These are phyloP conservation scores for Lucinisca nassula DNA, from an alignment of 2,888 invertebrate genomes.

Conservation along the genomic window DNA sequence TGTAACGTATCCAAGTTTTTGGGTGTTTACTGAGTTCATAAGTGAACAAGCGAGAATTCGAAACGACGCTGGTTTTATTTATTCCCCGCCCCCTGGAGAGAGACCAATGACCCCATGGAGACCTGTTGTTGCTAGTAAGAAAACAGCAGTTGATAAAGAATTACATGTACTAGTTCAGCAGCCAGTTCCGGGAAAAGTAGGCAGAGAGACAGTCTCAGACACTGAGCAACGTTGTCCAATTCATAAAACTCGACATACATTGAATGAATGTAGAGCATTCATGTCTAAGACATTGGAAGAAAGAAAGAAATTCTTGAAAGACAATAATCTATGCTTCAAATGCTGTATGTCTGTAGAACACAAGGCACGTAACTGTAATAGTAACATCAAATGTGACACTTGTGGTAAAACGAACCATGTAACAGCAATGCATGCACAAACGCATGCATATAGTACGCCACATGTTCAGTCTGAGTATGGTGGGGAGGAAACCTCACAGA, in stretches of 20 bases:
- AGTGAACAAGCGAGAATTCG: neutral
- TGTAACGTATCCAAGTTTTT: conserved; percentile 24
- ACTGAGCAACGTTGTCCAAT: neutral
- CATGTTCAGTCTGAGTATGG: neutral
- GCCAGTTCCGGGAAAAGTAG: too few relatives aligned
- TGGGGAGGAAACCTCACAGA: neutral
- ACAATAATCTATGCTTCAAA: neutral
- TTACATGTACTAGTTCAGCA: too few relatives aligned
- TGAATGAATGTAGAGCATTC: neutral
- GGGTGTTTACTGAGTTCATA: conserved; percentile 20
- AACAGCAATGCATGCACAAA: neutral
- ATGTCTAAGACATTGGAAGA: neutral
- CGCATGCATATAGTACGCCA: neutral
- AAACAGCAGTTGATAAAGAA: too few relatives aligned
- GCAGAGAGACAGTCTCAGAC: neutral
- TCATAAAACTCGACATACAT: neutral
- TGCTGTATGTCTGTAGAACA: neutral
- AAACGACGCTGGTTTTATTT: conserved; percentile 39
- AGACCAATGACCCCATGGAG: too few relatives aligned
- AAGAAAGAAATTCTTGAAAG: neutral
- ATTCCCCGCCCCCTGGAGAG: neutral
- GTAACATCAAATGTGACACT: neutral
- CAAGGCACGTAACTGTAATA: neutral
- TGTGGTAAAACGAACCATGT: neutral
- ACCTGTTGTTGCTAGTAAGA: neutral